Evolutionary conservation across 2,113 vertebrate genomes (phyloP).

Genomic region (Ciconia maguari): DNA sequence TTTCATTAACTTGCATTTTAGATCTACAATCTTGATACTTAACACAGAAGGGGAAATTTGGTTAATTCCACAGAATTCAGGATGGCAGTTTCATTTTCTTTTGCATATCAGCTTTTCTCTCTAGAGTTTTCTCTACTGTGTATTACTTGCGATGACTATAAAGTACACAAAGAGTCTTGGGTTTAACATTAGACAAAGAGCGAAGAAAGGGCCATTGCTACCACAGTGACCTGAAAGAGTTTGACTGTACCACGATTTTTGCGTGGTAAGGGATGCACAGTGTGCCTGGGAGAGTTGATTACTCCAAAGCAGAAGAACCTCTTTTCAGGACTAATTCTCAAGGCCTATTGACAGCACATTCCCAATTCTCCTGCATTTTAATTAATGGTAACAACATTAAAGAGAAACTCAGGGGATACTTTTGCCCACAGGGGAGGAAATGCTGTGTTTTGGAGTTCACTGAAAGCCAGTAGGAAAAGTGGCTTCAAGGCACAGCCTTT

Average conservation of each 20-base stretch:
- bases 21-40: background rate
- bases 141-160: background rate
- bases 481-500: background rate
- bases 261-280: background rate
- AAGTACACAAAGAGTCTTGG: background rate
- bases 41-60: background rate
- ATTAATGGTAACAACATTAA: background rate
- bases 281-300: fast-evolving
- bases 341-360: background rate
- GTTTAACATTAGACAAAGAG: background rate
- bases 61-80: constrained; percentile 15
- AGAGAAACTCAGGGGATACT: background rate
- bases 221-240: background rate
- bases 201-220: background rate
- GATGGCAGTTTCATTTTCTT: constrained; percentile 1
- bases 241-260: background rate
- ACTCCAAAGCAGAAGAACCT: background rate
- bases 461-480: background rate
- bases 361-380: background rate
- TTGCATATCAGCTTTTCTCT: background rate
- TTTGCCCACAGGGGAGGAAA: background rate
- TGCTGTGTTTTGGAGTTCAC: background rate
- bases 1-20: background rate
- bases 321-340: background rate
- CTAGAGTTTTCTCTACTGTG: background rate